These are phyloP conservation scores for Characodon lateralis DNA, from an alignment of 2,797 vertebrate genomes.

Conservation along the genomic window DNA sequence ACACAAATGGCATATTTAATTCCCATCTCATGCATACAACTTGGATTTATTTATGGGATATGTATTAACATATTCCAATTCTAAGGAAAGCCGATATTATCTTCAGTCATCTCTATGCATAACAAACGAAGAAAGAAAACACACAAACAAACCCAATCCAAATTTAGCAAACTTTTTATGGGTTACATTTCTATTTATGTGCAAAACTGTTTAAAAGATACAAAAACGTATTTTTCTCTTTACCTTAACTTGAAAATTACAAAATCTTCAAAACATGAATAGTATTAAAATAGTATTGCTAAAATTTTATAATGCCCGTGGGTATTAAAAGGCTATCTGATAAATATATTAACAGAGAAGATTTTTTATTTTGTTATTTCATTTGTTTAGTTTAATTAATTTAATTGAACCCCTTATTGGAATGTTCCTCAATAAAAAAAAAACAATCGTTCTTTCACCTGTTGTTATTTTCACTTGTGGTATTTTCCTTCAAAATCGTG, in stretches of 20 bases:
- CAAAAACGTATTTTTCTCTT: neutral
- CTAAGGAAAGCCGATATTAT: neutral
- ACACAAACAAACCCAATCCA: neutral
- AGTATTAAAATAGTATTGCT: neutral
- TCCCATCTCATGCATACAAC: neutral
- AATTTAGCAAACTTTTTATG: neutral
- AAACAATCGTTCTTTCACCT: no score
- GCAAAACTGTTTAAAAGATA: neutral
- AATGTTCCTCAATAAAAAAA: neutral
- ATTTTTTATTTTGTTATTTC: neutral
- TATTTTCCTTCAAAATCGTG: constrained; percentile 19
- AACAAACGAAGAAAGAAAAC: neutral
- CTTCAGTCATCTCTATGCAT: neutral
- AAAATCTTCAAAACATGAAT: neutral
- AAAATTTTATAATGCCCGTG: neutral
- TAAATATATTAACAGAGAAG: neutral
- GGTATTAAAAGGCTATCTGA: neutral
- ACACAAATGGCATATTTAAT: neutral
- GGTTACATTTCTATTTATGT: neutral
- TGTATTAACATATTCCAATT: neutral
- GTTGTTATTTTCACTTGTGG: neutral
- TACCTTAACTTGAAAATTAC: neutral
- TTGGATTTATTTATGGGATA: neutral
- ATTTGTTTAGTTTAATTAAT: neutral
- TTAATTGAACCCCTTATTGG: neutral